Percentiles rank a stretch among this genome's conserved stretches.
Conservation (phyloP, 2,113 vertebrate genomes). For the Bos javanicus region DNA sequence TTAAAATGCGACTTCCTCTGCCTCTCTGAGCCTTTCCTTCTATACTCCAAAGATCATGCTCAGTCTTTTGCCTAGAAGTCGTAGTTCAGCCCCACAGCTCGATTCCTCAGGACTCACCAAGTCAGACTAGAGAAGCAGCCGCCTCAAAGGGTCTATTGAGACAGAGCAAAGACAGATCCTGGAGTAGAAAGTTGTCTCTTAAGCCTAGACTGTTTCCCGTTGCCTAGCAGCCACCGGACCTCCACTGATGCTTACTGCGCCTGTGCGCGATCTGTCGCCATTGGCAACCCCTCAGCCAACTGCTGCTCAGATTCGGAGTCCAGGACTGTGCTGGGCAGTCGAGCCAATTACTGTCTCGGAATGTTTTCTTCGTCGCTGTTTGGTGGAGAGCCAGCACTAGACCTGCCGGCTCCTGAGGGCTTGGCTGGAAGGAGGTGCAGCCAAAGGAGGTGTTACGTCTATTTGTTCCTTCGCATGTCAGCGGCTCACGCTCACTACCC, state of each 20-base stretch:
- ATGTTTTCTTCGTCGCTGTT: not conserved
- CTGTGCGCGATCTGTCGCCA: not conserved
- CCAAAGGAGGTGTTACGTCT: accelerated
- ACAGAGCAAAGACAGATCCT: not conserved
- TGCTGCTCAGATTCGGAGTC: not conserved
- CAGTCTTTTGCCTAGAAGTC: not conserved
- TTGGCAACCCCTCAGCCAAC: not conserved
- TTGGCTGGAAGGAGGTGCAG: accelerated
- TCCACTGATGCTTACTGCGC: accelerated
- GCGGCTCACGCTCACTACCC: accelerated
- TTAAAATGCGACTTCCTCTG: not conserved
- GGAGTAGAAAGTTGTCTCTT: not conserved
- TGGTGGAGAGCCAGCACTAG: not conserved
- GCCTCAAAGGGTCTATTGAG: not conserved
- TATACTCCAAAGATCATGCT: not conserved
- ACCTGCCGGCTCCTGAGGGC: accelerated
- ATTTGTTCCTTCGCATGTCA: not conserved
- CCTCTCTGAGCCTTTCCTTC: not conserved
- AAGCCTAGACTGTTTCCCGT: conserved; percentile 31
- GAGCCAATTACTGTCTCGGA: not conserved
- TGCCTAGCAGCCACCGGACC: conserved; percentile 46
- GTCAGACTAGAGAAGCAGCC: not conserved
- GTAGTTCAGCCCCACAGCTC: not conserved
- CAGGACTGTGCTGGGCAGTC: not conserved
- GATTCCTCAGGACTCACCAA: conserved; percentile 40